Base-by-base conservation (phyloP, 1,140 invertebrate genomes). In the Marisa cornuarietis region DNA sequence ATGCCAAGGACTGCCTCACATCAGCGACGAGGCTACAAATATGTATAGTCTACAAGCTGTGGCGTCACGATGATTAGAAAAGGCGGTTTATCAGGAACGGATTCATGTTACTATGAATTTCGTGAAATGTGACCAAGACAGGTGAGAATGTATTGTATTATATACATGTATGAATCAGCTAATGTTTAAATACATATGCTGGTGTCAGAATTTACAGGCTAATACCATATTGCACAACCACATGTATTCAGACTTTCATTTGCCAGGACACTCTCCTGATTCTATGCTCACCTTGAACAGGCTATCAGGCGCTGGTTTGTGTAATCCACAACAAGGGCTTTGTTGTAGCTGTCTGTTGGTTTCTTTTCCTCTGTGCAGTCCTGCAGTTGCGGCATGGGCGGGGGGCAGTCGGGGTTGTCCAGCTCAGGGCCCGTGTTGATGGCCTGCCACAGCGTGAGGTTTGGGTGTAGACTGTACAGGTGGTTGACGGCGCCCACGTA, bases 401-500 rank as follows among this genome's bases (percentile, higher is more conserved):
- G 49, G 1, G 93, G 91, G 91, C 95, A 97, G 92, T 98, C 94
- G 16, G 95, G 94, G 63, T 96, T 96, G 92, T 99, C 97, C 83
- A 95, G 94, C 87, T 95, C 93, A 7, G 98, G 98, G 0, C 98
- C 98, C 24, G 97, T 99, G 81, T 93, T 92, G 42, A 95, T 96
- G 52, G 93, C 93, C 84, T 95, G 94, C 49, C 95, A 93, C 51
- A 95, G 91, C 66, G 94, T 94, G 71, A 99, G 92, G 87, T 95
- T 94, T 11, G 95, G 94, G 24, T 79, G 26, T 9, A 84, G 74
- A 31, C 80, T 81, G 90, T 97, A 99, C 58, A 99, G 93, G 75
- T 94, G 93, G 92, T 99, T 99, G 14, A 98, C 96, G 62, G 96
- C 97, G 74, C 97, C 98, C 71, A 99, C 94, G 92, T 96, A 99